Conservation (phyloP, 2,888 invertebrate genomes). For the Falcaria lacertinaria region DNA sequence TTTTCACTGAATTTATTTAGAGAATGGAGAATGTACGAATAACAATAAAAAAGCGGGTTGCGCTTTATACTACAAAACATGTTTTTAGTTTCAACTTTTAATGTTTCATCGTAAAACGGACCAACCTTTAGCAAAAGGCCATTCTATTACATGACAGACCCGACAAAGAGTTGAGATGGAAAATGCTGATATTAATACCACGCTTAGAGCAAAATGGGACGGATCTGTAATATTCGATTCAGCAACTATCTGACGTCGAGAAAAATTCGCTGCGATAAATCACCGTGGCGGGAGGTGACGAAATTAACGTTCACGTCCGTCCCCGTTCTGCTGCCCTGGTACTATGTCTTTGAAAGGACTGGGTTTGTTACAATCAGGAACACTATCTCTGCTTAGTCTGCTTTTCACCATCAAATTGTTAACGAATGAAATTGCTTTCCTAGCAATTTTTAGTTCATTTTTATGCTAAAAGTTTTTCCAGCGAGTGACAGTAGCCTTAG, state of each 20-base stretch:
- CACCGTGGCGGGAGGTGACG: conserved; percentile 38
- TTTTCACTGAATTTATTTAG: too few species aligned
- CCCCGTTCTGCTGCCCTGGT: conserved; percentile 32
- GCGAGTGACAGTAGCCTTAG: neutral
- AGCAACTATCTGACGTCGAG: conserved; percentile 47
- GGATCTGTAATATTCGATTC: conserved; percentile 44
- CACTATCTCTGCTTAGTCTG: conserved; percentile 42
- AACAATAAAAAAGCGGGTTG: too few species aligned
- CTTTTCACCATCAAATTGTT: conserved; percentile 24
- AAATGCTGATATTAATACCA: conserved; percentile 15
- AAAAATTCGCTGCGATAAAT: conserved; percentile 53
- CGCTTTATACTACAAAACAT: too few species aligned
- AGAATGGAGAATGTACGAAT: too few species aligned
- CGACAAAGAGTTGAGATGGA: too few species aligned
- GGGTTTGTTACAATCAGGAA: conserved; percentile 50
- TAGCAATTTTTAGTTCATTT: too few species aligned
- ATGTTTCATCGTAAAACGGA: too few species aligned
- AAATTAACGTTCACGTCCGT: conserved; percentile 35
- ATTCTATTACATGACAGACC: too few species aligned
- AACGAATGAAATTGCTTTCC: neutral
- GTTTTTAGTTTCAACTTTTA: too few species aligned
- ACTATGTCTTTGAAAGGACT: conserved; percentile 31
- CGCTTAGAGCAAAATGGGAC: conserved; percentile 22
- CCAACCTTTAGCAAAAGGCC: too few species aligned
- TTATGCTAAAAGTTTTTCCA: neutral